These are phyloP conservation scores for Gastracanthus pulcherrimus DNA, from an alignment of 2,888 invertebrate genomes.

Conservation along the genomic window DNA sequence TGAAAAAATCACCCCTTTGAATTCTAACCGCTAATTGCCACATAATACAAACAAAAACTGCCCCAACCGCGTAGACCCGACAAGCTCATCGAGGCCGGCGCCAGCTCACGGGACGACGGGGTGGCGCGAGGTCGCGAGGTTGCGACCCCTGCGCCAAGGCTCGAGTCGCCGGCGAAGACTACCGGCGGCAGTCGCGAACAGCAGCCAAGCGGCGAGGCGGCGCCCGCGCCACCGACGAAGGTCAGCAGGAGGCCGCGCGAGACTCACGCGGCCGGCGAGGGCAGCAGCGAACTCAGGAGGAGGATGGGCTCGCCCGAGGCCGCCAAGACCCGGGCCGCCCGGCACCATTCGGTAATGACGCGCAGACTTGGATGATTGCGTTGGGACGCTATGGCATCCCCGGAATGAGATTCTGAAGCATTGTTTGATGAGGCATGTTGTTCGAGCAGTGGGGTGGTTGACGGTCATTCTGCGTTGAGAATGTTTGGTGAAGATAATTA, in stretches of 20 bases:
- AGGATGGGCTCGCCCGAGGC: slow-evolving; percentile 50
- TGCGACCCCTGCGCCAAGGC: not conserved
- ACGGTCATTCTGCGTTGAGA: too few species aligned
- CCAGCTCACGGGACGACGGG: not conserved
- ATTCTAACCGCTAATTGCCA: too few species aligned
- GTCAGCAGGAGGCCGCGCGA: not conserved
- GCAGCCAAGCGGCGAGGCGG: not conserved
- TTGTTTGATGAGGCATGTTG: too few species aligned
- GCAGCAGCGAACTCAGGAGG: slow-evolving; percentile 20
- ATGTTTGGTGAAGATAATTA: too few species aligned
- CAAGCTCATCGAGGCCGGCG: not conserved
- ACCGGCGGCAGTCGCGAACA: too few species aligned
- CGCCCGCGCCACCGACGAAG: slow-evolving; percentile 6
- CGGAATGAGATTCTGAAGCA: too few species aligned
- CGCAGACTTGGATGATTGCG: too few species aligned
- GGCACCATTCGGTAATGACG: slow-evolving; percentile 3
- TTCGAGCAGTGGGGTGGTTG: too few species aligned
- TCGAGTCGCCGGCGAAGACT: not conserved
- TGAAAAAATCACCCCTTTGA: too few species aligned
- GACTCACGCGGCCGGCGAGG: not conserved
- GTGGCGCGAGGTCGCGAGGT: not conserved
- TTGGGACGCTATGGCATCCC: too few species aligned
- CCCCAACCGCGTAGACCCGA: not conserved
- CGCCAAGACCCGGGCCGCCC: not conserved
- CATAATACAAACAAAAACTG: not conserved